phyloP scores from a whole-genome alignment of 2,113 vertebrate species.

The Synchiropus splendidus region DNA sequence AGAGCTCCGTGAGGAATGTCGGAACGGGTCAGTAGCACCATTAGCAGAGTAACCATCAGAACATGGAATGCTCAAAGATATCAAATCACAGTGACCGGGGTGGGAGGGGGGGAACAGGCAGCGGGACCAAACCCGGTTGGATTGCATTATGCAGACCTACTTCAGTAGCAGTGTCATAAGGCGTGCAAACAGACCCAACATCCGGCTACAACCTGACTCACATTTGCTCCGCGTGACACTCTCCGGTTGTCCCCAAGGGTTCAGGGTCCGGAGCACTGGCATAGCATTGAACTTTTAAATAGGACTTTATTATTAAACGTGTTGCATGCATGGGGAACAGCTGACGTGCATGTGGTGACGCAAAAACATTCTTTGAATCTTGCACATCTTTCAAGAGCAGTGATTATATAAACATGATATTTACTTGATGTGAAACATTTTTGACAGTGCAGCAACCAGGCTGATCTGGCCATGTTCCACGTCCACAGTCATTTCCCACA shows the following conservation, averaged over 20 bases:
- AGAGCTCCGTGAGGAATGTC: conserved; percentile 26
- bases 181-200: conserved; percentile 18
- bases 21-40: conserved; percentile 43
- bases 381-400: background rate
- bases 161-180: conserved; percentile 17
- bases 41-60: conserved; percentile 52
- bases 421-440: background rate
- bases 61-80: conserved; percentile 57
- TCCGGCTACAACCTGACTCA: conserved; percentile 9
- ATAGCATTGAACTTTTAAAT: conserved; percentile 21
- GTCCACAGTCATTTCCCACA: conserved; percentile 57
- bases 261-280: background rate
- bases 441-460: background rate
- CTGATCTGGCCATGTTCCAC: conserved; percentile 41
- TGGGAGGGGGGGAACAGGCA: conserved; percentile 4
- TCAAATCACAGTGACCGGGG: conserved; percentile 44
- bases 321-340: conserved; percentile 23
- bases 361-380: conserved; percentile 13
- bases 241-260: background rate
- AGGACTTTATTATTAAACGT: conserved; percentile 31
- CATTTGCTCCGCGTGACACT: conserved; percentile 10
- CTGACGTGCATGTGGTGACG: conserved; percentile 7
- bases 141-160: conserved; percentile 36
- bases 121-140: conserved; percentile 5
- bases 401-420: background rate